Evolutionary conservation across 1,140 invertebrate genomes (phyloP), one percentile per base, ranked within the genome.

Genomic region (Uloborus diversus): DNA sequence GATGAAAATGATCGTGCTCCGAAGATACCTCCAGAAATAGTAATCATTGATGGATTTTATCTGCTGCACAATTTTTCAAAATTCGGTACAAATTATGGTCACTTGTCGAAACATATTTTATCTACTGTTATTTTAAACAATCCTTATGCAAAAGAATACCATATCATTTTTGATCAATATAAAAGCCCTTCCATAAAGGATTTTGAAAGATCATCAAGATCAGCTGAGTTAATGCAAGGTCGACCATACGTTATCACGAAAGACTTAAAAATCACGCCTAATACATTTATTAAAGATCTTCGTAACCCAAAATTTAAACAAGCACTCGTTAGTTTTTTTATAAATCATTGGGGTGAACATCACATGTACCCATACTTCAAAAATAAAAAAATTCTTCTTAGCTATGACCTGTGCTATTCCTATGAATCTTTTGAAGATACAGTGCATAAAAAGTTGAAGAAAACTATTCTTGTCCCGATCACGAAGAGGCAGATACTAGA

Each of bases 261-360:
- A 3, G 65, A 57, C 65, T 35, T 14, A 4, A 1, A 42, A 13
- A 47, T 47, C 47, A 42, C 28, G 51, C 4, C 3, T 42, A 68
- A n/a, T n/a, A n/a, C n/a, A n/a, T n/a, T n/a, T n/a, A n/a, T n/a
- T n/a, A n/a, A n/a, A n/a, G n/a, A n/a, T n/a, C n/a, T n/a, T n/a
- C n/a, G n/a, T n/a, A n/a, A n/a, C n/a, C n/a, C n/a, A 68, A 35
- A 68, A 68, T 68, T 51, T 17, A 68, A 68, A 47, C 27, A 68
- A 68, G 1, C 27, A 17, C 23, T 68, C 42, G 37, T 68, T 51
- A 30, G 47, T 68, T 68, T 68, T 49, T 68, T 68, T 68, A 68
- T 68, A 49, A 30, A 30, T 25, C 65, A 49, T 1, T 68, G 32
- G 65, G 27, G 32, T 27, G 47, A 23, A 30, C 32, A 68, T 4